Base-by-base conservation (phyloP, 2,797 vertebrate genomes). In the Sylvilagus floridanus region DNA sequence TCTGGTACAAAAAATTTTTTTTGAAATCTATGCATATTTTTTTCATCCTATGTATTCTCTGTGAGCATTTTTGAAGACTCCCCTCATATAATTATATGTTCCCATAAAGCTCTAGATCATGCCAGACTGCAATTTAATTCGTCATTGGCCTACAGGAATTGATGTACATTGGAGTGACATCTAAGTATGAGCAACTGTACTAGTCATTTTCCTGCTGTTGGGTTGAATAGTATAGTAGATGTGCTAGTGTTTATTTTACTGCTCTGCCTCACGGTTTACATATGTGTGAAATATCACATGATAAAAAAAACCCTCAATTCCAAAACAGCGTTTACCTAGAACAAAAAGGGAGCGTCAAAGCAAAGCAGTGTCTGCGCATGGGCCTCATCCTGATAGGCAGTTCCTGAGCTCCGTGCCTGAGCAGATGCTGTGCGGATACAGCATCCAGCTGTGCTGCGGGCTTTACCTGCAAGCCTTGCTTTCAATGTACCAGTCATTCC, bases 401-500 rank as follows among this genome's bases (percentile, higher is more conserved):
- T 66, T 81, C 93, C n/a, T 76, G 69, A 91, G 42, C 62, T n/a
- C 28, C n/a, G 12, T 10, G 32, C 1, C 0, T n/a, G 28, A 66
- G 13, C 37, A 81, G 69, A 62, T 1, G 0, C 12, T 14, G 57
- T 73, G 63, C 69, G 2, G 4, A 78, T 24, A 60, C 5, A 54
- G 47, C 50, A 84, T 1, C 35, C 30, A 57, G 3, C 22, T 35
- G 14, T 77, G 26, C 76, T 79, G 91, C 30, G 85, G 26, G 78
- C 52, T 93, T 85, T 62, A 84, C 78, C 76, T n/a, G 17, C 4
- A 73, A 66, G 8, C 60, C 89, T 94, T 66, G 54, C 62, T 93
- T 97, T 89, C 66, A 91, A 81, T 81, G 77, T 93, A 13, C 17
- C 79, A 81, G 0, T 65, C 89, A 91, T 65, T 83, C 75, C 77